Base-by-base conservation (phyloP, 2,113 vertebrate genomes). In the Mustelus asterias region DNA sequence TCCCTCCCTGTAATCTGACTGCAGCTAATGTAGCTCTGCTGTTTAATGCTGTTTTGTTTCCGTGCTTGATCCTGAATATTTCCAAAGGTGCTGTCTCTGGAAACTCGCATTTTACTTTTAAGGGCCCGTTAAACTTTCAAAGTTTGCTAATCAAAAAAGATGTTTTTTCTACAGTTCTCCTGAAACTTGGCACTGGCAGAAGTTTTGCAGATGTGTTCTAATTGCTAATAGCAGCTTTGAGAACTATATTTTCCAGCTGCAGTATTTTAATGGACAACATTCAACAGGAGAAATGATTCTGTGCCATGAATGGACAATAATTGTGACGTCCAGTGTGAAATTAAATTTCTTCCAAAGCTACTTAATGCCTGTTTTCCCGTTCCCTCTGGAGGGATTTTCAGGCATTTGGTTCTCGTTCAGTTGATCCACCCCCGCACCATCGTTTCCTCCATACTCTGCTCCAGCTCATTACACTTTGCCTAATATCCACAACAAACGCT, bases 401-500 rank as follows among this genome's bases (percentile, higher is more conserved):
- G 69, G 67, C 94, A 95, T 72, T 95, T 48, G 69, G 69, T 72
- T 95, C 41, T 54, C 89, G 54, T 95, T 95, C 65, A 94, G 65
- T 95, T 95, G 41, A 54, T 33, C 69, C 20, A 94, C 41, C 92
- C 22, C 92, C 24, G 1, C 20, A 13, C 18, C 63, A 94, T 70
- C 63, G 3, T 41, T 94, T 94, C 37, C 92, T 70, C 44, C 24
- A 60, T 13, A 95, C 11, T 72, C 67, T 95, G 69, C 94, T 76
- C 70, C 94, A 95, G 67, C 37, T 94, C 65, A 94, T 94, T 94
- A 69, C 33, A 37, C n/a, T 95, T 95, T 72, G 44, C 44, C 44
- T 72, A 14, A 95, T 26, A 48, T 72, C 41, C 24, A 54, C 44
- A 72, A 76, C 67, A 14, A 54, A 72, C 24, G 26, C 70, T 72